Conservation (phyloP, 1,140 invertebrate species). For the Delia radicum region DNA sequence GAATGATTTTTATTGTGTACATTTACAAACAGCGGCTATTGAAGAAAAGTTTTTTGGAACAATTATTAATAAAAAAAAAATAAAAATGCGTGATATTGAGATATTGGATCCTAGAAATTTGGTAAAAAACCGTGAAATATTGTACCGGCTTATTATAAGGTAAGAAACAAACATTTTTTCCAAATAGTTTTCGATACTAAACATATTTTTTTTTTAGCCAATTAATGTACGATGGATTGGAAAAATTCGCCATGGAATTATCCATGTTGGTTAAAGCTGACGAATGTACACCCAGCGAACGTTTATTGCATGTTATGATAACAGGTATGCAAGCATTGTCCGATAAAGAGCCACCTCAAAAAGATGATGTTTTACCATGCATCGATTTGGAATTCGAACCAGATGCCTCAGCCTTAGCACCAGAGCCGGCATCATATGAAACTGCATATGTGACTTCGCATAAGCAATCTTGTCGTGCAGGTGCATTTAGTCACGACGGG, state of each 20-base stretch:
- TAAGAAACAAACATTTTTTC: slow-evolving; percentile 46
- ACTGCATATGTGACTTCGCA: slow-evolving; percentile 99
- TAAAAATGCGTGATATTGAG: slow-evolving; percentile 60
- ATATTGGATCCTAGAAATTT: slow-evolving; percentile 71
- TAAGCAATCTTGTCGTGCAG: slow-evolving; percentile 92
- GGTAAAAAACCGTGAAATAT: slow-evolving; percentile 77
- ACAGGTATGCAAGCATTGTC: slow-evolving; percentile 86
- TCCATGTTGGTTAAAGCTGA: slow-evolving; percentile 81
- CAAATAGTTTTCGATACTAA: not conserved
- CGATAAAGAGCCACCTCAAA: slow-evolving; percentile 64
- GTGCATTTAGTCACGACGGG: slow-evolving; percentile 92
- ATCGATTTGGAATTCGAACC: slow-evolving; percentile 95
- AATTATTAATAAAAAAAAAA: not conserved
- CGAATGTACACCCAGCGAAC: slow-evolving; percentile 93
- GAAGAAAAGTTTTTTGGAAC: not conserved
- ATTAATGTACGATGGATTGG: slow-evolving; percentile 90
- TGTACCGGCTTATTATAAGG: slow-evolving; percentile 89
- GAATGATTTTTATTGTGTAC: not conserved
- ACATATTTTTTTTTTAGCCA: slow-evolving; percentile 65
- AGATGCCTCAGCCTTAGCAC: slow-evolving; percentile 83
- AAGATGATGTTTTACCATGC: slow-evolving; percentile 77
- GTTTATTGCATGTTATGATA: slow-evolving; percentile 81
- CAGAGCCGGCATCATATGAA: slow-evolving; percentile 94
- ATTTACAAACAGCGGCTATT: not conserved
- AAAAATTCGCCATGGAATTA: slow-evolving; percentile 81